Conservation (phyloP, 2,888 invertebrate species). For the Andrena trimmerana region DNA sequence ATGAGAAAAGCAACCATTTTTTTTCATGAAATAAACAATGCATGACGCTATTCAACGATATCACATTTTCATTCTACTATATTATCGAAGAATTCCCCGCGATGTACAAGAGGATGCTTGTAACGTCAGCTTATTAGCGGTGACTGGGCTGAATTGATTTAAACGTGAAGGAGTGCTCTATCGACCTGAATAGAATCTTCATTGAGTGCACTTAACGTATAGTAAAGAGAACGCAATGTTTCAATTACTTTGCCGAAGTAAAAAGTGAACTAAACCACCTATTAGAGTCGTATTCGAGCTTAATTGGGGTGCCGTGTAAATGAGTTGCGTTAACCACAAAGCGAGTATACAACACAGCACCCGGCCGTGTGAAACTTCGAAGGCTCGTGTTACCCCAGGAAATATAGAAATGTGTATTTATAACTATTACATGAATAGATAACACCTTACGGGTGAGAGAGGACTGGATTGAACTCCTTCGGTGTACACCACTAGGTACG, state of each 20-base stretch:
- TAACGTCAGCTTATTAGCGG: constrained; percentile 9
- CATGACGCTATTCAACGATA: not conserved
- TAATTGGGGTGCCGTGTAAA: not conserved
- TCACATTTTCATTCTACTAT: not conserved
- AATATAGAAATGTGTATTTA: not conserved
- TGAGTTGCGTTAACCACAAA: not conserved
- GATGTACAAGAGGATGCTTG: constrained; percentile 1
- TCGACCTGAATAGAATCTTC: constrained; percentile 15
- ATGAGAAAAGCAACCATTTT: not conserved
- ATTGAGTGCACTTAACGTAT: constrained; percentile 1
- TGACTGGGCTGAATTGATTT: constrained; percentile 11
- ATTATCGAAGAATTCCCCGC: not conserved
- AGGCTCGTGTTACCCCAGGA: not conserved
- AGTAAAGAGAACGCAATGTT: constrained; percentile 5
- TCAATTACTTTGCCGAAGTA: not conserved
- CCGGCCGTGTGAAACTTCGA: not conserved
- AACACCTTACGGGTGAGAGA: too few relatives aligned
- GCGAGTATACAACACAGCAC: not conserved
- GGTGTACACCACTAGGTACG: too few relatives aligned
- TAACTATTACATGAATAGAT: not conserved
- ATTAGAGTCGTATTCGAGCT: not conserved
- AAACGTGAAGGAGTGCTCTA: constrained; percentile 12
- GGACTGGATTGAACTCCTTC: too few relatives aligned
- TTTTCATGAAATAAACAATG: not conserved
- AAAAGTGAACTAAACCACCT: not conserved